Evolutionary conservation across 2,888 invertebrate species (phyloP).

Genomic region (Amiota minor): DNA sequence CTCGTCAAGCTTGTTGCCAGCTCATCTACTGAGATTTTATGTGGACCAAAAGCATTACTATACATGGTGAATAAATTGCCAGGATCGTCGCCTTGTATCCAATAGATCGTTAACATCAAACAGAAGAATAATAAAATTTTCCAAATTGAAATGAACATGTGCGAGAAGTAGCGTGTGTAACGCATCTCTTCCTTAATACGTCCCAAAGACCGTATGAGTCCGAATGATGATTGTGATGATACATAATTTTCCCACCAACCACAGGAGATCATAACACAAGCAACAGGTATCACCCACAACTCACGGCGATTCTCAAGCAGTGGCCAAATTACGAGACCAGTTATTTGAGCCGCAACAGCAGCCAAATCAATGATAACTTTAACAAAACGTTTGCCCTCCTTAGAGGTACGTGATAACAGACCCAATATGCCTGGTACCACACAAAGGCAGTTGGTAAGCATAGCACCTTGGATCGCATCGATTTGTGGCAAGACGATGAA

Average conservation of each 20-base stretch:
- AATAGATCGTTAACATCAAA: conserved; percentile 81
- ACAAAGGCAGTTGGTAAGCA: conserved; percentile 96
- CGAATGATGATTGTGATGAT: conserved; percentile 87
- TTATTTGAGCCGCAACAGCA: conserved; percentile 90
- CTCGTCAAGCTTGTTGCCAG: conserved; percentile 69
- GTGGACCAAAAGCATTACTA: conserved; percentile 83
- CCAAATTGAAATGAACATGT: conserved; percentile 93
- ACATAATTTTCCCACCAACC: conserved; percentile 99
- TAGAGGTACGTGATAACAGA: conserved; percentile 85
- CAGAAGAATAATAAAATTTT: conserved; percentile 88
- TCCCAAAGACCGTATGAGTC: conserved; percentile 80
- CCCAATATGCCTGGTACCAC: conserved; percentile 85
- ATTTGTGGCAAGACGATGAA: conserved; percentile 92
- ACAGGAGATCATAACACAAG: conserved; percentile 88
- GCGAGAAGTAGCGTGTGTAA: conserved; percentile 88
- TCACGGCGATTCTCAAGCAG: conserved; percentile 83
- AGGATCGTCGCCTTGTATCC: conserved; percentile 84
- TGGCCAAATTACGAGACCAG: conserved; percentile 95
- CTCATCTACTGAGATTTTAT: conserved; percentile 86
- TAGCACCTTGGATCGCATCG: conserved; percentile 95
- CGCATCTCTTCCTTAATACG: conserved; percentile 86
- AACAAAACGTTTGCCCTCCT: conserved; percentile 84
- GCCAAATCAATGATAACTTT: conserved; percentile 88
- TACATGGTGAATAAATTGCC: conserved; percentile 85
- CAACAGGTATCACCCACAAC: conserved; percentile 89